Evolutionary conservation across 2,113 vertebrate species (phyloP).

Genomic region (Neotragus pygmaeus): DNA sequence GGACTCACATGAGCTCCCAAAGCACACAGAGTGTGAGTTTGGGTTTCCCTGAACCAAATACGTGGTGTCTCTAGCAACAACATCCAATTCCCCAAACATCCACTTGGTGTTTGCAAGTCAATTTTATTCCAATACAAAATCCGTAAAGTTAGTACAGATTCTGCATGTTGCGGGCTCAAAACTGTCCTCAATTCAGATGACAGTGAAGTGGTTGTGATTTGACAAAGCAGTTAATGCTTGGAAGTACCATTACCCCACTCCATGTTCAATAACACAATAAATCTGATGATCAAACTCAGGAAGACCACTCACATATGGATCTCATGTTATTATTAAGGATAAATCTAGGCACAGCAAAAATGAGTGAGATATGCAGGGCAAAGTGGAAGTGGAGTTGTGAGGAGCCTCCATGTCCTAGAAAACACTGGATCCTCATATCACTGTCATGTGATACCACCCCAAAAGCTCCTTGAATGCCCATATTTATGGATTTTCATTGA

Average conservation of each 20-base stretch:
- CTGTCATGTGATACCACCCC: neutral
- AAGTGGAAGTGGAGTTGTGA: neutral
- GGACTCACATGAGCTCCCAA: fast-evolving
- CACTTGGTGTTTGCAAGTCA: neutral
- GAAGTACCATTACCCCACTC: neutral
- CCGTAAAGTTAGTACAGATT: neutral
- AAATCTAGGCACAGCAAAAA: neutral
- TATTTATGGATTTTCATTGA: neutral
- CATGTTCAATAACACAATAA: neutral
- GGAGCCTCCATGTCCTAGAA: neutral
- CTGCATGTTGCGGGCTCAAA: neutral
- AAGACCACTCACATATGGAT: neutral
- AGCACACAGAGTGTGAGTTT: neutral
- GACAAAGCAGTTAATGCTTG: neutral
- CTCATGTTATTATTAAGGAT: neutral
- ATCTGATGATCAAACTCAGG: neutral
- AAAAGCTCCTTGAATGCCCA: neutral
- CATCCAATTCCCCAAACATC: neutral
- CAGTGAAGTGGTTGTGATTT: neutral
- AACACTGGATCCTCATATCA: neutral
- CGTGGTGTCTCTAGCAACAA: neutral
- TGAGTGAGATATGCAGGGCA: neutral
- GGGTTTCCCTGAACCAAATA: neutral
- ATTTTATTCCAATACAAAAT: neutral
- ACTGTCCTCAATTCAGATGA: neutral